Conservation (phyloP, 2,797 vertebrate species). For the Tokudaia muenninki region DNA sequence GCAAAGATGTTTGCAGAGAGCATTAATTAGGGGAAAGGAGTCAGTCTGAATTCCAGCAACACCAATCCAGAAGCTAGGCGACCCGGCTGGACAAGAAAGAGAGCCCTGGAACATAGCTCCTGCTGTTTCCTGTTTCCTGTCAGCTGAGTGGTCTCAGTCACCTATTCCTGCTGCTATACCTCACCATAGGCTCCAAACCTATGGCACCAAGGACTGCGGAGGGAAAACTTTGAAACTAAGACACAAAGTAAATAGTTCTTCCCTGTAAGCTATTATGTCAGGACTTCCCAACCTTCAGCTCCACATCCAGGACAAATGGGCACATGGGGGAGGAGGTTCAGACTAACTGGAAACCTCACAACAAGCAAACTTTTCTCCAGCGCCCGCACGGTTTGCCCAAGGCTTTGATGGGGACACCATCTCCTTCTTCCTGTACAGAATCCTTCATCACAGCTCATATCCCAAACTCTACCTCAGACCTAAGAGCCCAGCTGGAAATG, state of each 20-base stretch:
- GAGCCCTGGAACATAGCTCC: neutral
- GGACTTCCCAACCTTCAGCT: accelerated
- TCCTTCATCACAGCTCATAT: neutral
- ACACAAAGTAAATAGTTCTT: neutral
- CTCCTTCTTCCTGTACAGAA: neutral
- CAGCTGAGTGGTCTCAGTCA: neutral
- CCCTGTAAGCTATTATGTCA: neutral
- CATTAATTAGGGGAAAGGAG: too few species aligned
- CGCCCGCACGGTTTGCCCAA: accelerated
- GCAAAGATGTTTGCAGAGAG: neutral
- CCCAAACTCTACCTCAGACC: neutral
- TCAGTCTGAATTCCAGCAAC: neutral
- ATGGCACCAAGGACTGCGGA: neutral
- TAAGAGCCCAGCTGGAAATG: neutral
- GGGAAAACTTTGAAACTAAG: neutral
- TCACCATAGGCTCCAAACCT: neutral
- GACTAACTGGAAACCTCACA: accelerated
- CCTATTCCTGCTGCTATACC: too few species aligned
- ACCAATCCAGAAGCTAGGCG: neutral
- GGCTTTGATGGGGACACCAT: neutral
- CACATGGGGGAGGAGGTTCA: neutral
- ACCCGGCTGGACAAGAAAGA: neutral
- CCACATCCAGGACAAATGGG: accelerated
- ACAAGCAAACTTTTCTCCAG: neutral
- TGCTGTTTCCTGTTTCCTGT: neutral